Percentiles rank a stretch among this genome's conserved stretches.
phyloP scores from a whole-genome alignment of 2,888 invertebrate species.

The Drosophila austrosaltans region DNA sequence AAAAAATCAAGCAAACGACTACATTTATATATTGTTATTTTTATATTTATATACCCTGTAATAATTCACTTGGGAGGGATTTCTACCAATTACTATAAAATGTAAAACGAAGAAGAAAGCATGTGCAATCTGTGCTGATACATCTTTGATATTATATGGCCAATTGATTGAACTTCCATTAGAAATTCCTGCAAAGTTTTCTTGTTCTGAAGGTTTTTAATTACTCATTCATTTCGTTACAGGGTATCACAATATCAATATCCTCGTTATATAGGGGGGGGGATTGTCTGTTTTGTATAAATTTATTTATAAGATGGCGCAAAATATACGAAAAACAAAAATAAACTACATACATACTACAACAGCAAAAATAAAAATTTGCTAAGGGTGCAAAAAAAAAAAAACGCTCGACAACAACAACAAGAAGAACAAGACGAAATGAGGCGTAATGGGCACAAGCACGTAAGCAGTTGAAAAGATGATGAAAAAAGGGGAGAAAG shows the following conservation, averaged over 20 bases:
- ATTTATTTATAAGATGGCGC: slow-evolving; percentile 68
- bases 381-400: slow-evolving; percentile 61
- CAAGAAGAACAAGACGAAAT: slow-evolving; percentile 38
- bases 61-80: not conserved
- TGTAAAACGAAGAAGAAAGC: not conserved
- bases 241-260: not conserved
- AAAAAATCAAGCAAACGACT: slow-evolving; percentile 49
- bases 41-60: slow-evolving; percentile 28
- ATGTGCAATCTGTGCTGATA: not conserved
- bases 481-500: not conserved
- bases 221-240: not conserved
- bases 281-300: slow-evolving; percentile 22
- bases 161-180: not conserved
- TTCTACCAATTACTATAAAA: not conserved
- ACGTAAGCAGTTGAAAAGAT: slow-evolving; percentile 45
- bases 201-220: not conserved
- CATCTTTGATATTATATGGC: not conserved
- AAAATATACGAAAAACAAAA: slow-evolving; percentile 39
- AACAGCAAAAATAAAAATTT: slow-evolving; percentile 19
- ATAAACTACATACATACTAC: slow-evolving; percentile 34
- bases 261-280: not conserved
- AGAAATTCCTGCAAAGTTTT: too few species aligned
- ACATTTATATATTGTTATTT: slow-evolving; percentile 38
- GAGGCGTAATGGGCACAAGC: slow-evolving; percentile 62
- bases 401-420: slow-evolving; percentile 36